Evolutionary conservation across 1,140 invertebrate species (phyloP), one percentile per base, ranked within the genome.

Genomic region (Ganaspis sp.): DNA sequence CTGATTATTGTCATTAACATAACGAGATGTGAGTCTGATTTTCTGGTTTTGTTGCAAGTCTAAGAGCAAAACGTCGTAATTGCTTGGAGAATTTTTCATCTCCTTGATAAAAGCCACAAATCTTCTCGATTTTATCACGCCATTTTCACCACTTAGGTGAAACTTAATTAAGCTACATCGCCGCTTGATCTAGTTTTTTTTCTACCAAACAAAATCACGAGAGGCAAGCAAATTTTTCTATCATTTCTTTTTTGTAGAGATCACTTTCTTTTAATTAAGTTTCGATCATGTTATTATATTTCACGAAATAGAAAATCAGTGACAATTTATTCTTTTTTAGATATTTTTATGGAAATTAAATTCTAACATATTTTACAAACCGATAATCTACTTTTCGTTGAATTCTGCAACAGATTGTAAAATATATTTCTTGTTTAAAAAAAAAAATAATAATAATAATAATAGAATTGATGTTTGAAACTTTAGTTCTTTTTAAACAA

Each of bases 131-230:
- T 64, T 64, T 64, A 29, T 17, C 58, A 6, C 29, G 21, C 9
- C 5, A 64, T 64, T 64, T 64, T 64, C 58, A 64, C 58, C 58
- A 64, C 23, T 64, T 34, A 64, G 23, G 58, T 64, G 58, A 64
- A 64, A 64, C 8, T 64, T 64, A 64, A 64, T 64, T 34, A 64
- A 64, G 58, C 15, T 29, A 29, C 6, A 26, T 26, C 58, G 23
- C 12, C 58, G 4, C 15, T n/a, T 64, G 21, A 64, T 64, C 58
- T n/a, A 64, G 53, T 58, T 58, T 21, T 11, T 54, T 54, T 53
- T 54, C 21, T 17, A 5, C 12, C 4, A 29, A 26, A 9, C 54
- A 11, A 26, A 29, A 26, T 64, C 11, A 64, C 26, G 58, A 64
- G 29, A 64, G 12, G 11, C 15, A 64, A 64, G 23, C 29, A 23